These are phyloP conservation scores for Drosophila aldrichi DNA, from an alignment of 2,888 invertebrate genomes.

Conservation along the genomic window DNA sequence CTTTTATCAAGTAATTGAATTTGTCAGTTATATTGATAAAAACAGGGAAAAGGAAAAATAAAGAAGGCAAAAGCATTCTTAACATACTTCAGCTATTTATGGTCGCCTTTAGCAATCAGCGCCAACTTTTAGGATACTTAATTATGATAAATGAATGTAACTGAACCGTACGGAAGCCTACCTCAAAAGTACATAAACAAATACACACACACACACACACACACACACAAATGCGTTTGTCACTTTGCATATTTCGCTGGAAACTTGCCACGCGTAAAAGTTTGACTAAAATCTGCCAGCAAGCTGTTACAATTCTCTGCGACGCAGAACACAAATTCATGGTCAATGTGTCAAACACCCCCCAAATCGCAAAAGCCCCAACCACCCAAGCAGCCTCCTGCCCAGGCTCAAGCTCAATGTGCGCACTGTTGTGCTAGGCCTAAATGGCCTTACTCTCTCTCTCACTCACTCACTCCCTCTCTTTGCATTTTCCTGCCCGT, in stretches of 20 bases:
- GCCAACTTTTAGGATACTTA: slow-evolving; percentile 22
- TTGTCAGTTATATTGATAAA: slow-evolving; percentile 55
- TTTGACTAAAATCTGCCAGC: background rate
- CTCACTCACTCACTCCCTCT: slow-evolving; percentile 6
- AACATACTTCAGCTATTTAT: slow-evolving; percentile 2
- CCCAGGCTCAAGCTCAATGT: slow-evolving; percentile 51
- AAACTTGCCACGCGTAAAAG: slow-evolving; percentile 9
- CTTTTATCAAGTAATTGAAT: slow-evolving; percentile 65
- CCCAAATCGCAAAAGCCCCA: slow-evolving; percentile 13
- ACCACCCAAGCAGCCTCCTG: slow-evolving; percentile 12
- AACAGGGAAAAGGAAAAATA: background rate
- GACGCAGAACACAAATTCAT: slow-evolving; percentile 62
- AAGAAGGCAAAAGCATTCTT: slow-evolving; percentile 2
- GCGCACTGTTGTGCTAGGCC: slow-evolving; percentile 73
- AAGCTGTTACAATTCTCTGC: slow-evolving; percentile 4
- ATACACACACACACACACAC: too few species aligned
- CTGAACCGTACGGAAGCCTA: slow-evolving; percentile 25
- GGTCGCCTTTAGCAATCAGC: slow-evolving; percentile 5
- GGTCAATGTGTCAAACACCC: slow-evolving; percentile 76
- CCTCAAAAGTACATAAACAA: slow-evolving; percentile 22
- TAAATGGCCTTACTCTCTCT: slow-evolving; percentile 7
- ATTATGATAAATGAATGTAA: slow-evolving; percentile 58
- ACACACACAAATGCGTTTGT: background rate
- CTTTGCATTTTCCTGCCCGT: slow-evolving; percentile 10
- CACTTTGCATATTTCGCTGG: slow-evolving; percentile 26